Evolutionary conservation across 2,888 invertebrate species (phyloP).

Genomic region (Sarcophaga variegata): DNA sequence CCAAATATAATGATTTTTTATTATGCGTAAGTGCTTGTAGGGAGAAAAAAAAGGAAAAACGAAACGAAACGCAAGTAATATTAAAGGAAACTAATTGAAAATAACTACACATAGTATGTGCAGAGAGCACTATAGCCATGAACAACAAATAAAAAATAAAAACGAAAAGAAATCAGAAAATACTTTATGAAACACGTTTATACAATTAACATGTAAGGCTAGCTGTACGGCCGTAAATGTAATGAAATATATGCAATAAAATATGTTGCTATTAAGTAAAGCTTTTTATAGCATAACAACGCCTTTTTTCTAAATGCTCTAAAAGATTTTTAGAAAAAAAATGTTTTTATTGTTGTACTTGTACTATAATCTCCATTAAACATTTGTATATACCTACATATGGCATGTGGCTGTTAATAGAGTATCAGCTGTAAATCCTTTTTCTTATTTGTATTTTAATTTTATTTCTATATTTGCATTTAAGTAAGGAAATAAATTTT

Average conservation of each 20-base stretch:
- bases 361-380: too few species aligned
- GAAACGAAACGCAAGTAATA: conserved; percentile 16
- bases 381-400: too few species aligned
- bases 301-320: too few species aligned
- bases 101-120: conserved; percentile 3
- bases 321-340: too few species aligned
- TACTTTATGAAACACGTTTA: conserved; percentile 49
- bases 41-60: neutral
- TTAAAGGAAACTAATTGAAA: conserved; percentile 48
- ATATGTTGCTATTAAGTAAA: too few species aligned
- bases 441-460: conserved; percentile 38
- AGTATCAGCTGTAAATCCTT: conserved; percentile 34
- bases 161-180: neutral
- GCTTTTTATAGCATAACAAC: too few species aligned
- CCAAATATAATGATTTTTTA: conserved; percentile 33
- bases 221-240: neutral
- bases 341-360: too few species aligned
- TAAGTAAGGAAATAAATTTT: conserved; percentile 51
- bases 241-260: neutral
- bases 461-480: conserved; percentile 49
- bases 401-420: neutral
- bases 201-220: conserved; percentile 28
- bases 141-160: neutral
- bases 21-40: conserved; percentile 54
- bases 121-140: neutral